These are phyloP conservation scores for Hippoglossus stenolepis DNA, from an alignment of 2,113 vertebrate species.

Conservation along the genomic window DNA sequence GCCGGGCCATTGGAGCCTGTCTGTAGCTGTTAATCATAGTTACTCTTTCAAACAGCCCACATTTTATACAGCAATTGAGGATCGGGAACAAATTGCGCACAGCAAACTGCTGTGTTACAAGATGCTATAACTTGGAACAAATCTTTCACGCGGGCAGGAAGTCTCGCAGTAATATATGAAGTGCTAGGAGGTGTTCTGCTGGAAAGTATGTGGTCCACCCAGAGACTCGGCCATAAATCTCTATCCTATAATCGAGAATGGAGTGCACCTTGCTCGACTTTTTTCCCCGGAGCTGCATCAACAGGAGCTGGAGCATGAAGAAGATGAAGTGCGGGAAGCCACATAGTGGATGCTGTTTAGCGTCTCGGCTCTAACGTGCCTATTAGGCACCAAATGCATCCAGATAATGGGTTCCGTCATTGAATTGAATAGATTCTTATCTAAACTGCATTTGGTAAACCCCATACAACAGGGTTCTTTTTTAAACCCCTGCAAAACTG, in stretches of 20 bases:
- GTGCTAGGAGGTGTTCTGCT: constrained; percentile 49
- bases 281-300: constrained; percentile 46
- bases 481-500: constrained; percentile 13
- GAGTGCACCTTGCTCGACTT: constrained; percentile 53
- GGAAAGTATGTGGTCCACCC: constrained; percentile 51
- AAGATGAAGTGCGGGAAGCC: constrained; percentile 20
- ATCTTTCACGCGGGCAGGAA: constrained; percentile 43
- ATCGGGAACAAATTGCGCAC: constrained; percentile 37
- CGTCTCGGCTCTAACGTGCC: constrained; percentile 15
- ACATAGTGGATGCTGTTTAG: constrained; percentile 27
- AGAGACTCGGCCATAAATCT: constrained; percentile 55
- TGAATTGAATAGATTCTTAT: constrained; percentile 34
- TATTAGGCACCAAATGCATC: constrained; percentile 9
- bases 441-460: constrained; percentile 32
- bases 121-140: constrained; percentile 46
- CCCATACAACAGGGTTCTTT: constrained; percentile 4
- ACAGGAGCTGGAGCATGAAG: constrained; percentile 41
- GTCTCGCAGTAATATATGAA: constrained; percentile 48
- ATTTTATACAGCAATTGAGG: constrained; percentile 15
- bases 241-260: constrained; percentile 61
- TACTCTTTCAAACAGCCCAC: constrained; percentile 9
- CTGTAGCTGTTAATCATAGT: constrained; percentile 35
- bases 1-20: neutral
- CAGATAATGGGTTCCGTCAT: constrained; percentile 20
- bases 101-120: constrained; percentile 37